These are phyloP conservation scores for Discoglossus pictus DNA, from an alignment of 2,797 vertebrate species.

Conservation along the genomic window DNA sequence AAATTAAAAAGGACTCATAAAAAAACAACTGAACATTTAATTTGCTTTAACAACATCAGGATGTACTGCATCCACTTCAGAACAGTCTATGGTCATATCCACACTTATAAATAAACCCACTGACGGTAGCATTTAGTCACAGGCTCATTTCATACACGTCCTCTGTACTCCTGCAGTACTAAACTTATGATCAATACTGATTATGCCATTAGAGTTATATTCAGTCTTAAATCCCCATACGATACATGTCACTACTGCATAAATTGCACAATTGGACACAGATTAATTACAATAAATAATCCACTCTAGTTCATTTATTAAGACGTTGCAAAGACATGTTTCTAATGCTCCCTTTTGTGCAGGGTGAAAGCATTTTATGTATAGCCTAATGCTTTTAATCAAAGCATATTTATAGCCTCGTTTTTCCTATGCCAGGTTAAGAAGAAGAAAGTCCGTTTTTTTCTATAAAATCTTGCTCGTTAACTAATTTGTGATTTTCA, in stretches of 20 bases:
- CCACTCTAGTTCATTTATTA: not conserved
- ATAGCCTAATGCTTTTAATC: constrained; percentile 4
- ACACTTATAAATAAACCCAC: constrained; percentile 4
- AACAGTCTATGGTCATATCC: too few species aligned
- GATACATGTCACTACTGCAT: constrained; percentile 9
- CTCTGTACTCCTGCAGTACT: not conserved
- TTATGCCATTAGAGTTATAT: constrained; percentile 4
- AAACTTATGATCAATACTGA: not conserved
- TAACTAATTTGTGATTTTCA: constrained; percentile 45
- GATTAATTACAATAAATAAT: not conserved
- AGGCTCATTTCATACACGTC: not conserved
- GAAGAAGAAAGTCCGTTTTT: not conserved
- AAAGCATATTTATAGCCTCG: not conserved
- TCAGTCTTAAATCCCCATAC: not conserved
- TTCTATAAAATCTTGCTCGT: constrained; percentile 16
- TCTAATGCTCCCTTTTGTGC: too few species aligned
- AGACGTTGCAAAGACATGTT: not conserved
- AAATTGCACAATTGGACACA: not conserved
- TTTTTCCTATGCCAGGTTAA: constrained; percentile 4
- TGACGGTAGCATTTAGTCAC: not conserved
- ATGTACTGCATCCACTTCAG: too few species aligned
- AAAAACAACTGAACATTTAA: too few species aligned
- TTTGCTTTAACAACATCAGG: too few species aligned
- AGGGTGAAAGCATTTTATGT: too few species aligned
- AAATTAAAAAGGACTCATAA: too few species aligned